Evolutionary conservation across 2,888 invertebrate genomes (phyloP), one percentile per base, ranked within the genome.

Genomic region (Ypsolopha sequella): DNA sequence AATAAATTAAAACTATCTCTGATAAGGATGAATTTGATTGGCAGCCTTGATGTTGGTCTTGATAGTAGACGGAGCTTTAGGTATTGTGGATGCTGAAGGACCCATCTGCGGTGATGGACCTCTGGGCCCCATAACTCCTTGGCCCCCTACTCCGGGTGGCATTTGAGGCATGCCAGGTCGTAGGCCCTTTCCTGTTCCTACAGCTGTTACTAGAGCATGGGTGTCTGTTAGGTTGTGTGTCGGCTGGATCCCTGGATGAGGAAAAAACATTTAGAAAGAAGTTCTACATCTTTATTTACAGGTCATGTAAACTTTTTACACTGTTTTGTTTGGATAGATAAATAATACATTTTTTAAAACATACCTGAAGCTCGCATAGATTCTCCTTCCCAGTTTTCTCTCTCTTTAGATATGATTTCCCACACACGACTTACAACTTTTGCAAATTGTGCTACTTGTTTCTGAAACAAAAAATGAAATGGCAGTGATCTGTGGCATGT

Each of bases 371-470:
- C 78, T 70, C 87, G 72, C 76, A 87, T 93, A 6, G 96, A 93
- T 76, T 97, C 97, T 54, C 94, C 95, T 77, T 98, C 98, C 96
- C 97, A 97, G 71, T 97, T 97, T 73, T 98, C 97, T 48, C 95
- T 88, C 0, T 95, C 93, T 68, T 95, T 95, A 58, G 93, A 94
- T 45, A 97, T 93, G 60, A 96, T 92, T 70, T 98, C 98, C 89
- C 95, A 90, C 1, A 98, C 93, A 79, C 97, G 95, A 54, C 93
- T 93, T 1, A 97, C 94, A 1, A 97, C 95, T 87, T 98, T 98
- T 56, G 95, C 96, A 70, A 97, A 94, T 55, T 95, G 93, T 6
- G 95, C 92, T 7, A 97, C 93, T 90, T 98, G 98, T 90, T 98
- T 98, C 94, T 92, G 90, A 66, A 66, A 71, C 7, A 41, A 13